Percentiles rank a stretch among this genome's conserved stretches.
Conservation (phyloP, 1,140 invertebrate genomes). For the Andricus grossulariae region DNA sequence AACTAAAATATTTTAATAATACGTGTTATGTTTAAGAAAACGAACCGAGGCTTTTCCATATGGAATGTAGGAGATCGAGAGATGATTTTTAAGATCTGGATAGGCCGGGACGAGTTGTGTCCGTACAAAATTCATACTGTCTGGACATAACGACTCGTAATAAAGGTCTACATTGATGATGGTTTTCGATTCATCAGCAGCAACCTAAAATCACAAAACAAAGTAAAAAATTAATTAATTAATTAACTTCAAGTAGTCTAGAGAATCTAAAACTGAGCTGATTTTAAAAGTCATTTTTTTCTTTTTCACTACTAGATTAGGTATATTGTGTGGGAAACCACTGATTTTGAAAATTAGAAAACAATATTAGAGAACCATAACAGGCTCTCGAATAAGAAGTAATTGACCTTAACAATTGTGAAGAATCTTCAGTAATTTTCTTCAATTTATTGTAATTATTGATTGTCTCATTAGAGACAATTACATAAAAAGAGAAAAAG, state of each 20-base stretch:
- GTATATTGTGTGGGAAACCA: too few species aligned
- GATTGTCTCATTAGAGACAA: too few species aligned
- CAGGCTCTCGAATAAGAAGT: too few species aligned
- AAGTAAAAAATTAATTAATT: not conserved
- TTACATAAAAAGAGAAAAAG: too few species aligned
- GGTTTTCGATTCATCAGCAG: slow-evolving; percentile 32
- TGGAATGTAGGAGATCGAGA: slow-evolving; percentile 69
- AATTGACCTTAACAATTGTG: too few species aligned
- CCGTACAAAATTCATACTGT: slow-evolving; percentile 83
- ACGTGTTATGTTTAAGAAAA: slow-evolving; percentile 31
- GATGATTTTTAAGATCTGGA: slow-evolving; percentile 51
- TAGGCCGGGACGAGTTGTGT: slow-evolving; percentile 70
- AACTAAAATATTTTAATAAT: not conserved
- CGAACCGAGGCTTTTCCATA: slow-evolving; percentile 87
- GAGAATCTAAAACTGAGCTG: not conserved
- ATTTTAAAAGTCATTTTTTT: not conserved
- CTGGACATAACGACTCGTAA: slow-evolving; percentile 89
- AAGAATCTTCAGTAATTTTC: too few species aligned
- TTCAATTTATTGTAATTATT: too few species aligned
- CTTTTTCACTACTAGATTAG: not conserved
- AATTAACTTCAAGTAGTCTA: not conserved
- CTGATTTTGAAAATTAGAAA: too few species aligned
- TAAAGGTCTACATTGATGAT: slow-evolving; percentile 76
- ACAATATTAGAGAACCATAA: too few species aligned
- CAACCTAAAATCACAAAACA: not conserved